These are phyloP conservation scores for Pseudonaja textilis DNA, from an alignment of 2,113 vertebrate species.

Conservation along the genomic window DNA sequence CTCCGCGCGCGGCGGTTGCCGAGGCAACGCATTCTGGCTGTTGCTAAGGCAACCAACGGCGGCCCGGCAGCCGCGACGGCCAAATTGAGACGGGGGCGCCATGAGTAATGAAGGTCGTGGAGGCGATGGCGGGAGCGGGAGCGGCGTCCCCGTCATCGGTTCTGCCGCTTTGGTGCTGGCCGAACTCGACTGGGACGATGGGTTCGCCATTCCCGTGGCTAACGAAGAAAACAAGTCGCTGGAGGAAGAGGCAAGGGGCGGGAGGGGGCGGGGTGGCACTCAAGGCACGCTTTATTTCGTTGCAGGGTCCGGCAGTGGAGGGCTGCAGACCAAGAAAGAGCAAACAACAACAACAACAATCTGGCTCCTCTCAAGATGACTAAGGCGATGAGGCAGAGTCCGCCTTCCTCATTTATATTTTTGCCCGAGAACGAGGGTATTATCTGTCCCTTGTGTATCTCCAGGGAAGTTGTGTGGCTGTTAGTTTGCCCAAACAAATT, in stretches of 20 bases:
- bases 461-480: neutral
- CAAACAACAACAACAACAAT: too few species aligned
- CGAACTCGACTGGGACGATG: constrained; percentile 79
- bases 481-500: neutral
- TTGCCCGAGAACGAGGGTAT: neutral
- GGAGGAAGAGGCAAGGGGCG: constrained; percentile 76
- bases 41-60: constrained; percentile 59
- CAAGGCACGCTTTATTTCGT: rapidly evolving
- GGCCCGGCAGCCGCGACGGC: neutral
- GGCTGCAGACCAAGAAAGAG: neutral
- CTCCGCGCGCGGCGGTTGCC: neutral
- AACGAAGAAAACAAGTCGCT: constrained; percentile 80
- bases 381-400: neutral
- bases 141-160: neutral
- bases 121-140: too few species aligned
- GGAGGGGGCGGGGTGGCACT: neutral
- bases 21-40: constrained; percentile 33
- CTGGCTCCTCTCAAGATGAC: neutral
- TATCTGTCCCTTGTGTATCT: neutral
- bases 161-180: constrained; percentile 57
- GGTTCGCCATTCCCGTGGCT: constrained; percentile 79
- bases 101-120: neutral
- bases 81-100: rapidly evolving
- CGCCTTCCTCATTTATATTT: neutral
- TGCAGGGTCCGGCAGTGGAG: too few species aligned